phyloP scores from a whole-genome alignment of 2,888 invertebrate genomes.

The Nudaria mundana region DNA sequence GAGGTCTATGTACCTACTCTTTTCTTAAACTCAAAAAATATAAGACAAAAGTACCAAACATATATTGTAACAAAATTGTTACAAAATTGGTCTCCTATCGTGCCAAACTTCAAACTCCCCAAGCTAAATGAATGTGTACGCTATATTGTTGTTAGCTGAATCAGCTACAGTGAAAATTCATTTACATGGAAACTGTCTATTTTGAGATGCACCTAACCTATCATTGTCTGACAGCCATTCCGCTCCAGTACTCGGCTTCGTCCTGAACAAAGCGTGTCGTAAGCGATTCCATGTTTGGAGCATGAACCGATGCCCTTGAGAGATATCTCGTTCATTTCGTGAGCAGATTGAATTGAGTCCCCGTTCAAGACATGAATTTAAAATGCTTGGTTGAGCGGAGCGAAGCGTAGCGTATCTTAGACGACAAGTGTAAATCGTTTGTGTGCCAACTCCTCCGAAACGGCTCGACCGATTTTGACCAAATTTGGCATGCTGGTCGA shows the following conservation, averaged over 20 bases:
- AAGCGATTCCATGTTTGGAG: conserved; percentile 51
- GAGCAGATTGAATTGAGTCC: conserved; percentile 46
- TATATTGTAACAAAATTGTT: too few relatives aligned
- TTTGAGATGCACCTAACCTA: conserved; percentile 21
- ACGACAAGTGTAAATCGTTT: too few relatives aligned
- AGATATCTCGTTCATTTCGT: conserved; percentile 50
- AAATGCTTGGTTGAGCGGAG: too few relatives aligned
- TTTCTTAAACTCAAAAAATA: too few relatives aligned
- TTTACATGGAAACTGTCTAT: conserved; percentile 28
- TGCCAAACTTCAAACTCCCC: too few relatives aligned
- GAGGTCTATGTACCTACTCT: too few relatives aligned
- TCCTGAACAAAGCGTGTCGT: conserved; percentile 35
- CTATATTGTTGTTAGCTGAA: conserved; percentile 11
- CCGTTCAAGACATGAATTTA: conserved; percentile 53
- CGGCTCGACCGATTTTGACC: too few relatives aligned
- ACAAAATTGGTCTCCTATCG: too few relatives aligned
- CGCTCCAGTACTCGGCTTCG: conserved; percentile 7
- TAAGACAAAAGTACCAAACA: too few relatives aligned
- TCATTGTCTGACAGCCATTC: conserved; percentile 26
- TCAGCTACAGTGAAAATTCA: conserved; percentile 19
- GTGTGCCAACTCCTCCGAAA: too few relatives aligned
- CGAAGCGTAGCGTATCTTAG: too few relatives aligned
- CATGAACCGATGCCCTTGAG: conserved; percentile 44
- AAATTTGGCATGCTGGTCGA: too few relatives aligned
- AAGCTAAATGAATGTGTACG: conserved; percentile 3